Percentiles rank a stretch among this genome's conserved stretches.
phyloP scores from a whole-genome alignment of 2,113 vertebrate species.

The Myrmecobius fasciatus region DNA sequence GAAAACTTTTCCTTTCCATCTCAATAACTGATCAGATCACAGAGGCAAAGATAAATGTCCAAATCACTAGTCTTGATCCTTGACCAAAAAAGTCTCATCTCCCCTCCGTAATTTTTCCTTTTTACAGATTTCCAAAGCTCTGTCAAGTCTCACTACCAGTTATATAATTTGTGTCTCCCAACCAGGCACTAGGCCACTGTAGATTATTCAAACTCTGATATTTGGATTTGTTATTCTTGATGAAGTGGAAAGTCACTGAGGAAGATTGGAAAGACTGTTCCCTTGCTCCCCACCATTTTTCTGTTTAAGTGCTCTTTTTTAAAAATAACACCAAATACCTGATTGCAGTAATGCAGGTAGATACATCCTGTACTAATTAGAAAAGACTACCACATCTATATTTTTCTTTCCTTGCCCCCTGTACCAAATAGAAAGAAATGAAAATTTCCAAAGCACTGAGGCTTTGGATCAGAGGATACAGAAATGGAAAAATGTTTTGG shows the following conservation, averaged over 20 bases:
- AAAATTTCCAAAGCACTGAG: slow-evolving; percentile 16
- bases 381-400: not conserved
- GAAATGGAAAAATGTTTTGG: slow-evolving; percentile 11
- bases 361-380: not conserved
- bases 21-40: not conserved
- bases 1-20: not conserved
- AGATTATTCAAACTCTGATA: not conserved
- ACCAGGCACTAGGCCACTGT: not conserved
- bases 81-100: slow-evolving; percentile 3
- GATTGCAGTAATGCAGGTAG: not conserved
- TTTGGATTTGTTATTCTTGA: slow-evolving; percentile 54
- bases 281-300: not conserved
- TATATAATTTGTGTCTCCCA: slow-evolving; percentile 22
- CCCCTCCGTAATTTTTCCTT: not conserved
- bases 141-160: not conserved
- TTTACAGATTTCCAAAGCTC: slow-evolving; percentile 8
- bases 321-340: not conserved
- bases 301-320: not conserved
- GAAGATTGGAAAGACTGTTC: not conserved
- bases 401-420: not conserved
- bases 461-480: slow-evolving; percentile 24
- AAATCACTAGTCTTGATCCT: not conserved
- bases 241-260: slow-evolving; percentile 23
- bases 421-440: slow-evolving; percentile 13
- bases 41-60: not conserved